Base-by-base conservation (phyloP, 1,140 invertebrate species). In the Cephus cinctus region DNA sequence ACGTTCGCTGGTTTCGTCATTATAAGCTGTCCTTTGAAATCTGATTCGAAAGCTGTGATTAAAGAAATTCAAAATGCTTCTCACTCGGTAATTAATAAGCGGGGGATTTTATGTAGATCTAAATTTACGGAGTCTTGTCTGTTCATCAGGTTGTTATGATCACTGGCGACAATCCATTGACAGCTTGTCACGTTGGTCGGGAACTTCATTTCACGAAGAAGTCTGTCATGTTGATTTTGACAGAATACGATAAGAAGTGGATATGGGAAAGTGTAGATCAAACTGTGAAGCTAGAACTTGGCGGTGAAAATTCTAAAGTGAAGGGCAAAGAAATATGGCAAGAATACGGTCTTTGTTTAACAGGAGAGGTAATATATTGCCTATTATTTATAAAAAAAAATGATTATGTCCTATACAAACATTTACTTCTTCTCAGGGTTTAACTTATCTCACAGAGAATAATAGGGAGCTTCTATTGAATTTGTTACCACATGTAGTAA, bases 161-260 rank as follows among this genome's bases (percentile, higher is more conserved):
- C 23, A 99, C 98, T 15, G 98, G 98, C 32, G 98, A 99, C 72
- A 99, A 98, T 82, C 94, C 96, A 5, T 75, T 99, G 23, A 99
- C 98, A 0, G 98, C 98, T 14, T 99, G 97, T 76, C 96, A 99
- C 74, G 97, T 99, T 4, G 96, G 96, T 3, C 88, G 88, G 63
- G 94, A 98, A 73, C 75, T 99, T 19, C 86, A 87, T 57, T 98
- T 99, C 67, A 91, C 88, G 0, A 86, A 85, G 56, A 89, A 89
- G 59, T 71, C 80, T 20, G 64, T 76, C 15, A 86, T 87, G 1
- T 68, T 98, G 0, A 88, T 98, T 57, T 77, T 97, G 18, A 84
- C 81, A 1, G 65, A 78, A 31, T 52, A 62, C 14, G 56, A 76
- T 21, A 57, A 57, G 4, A 59, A 69, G 2, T 93, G 90, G 86